Base-by-base conservation (phyloP, 2,797 vertebrate species). In the Cottoperca gobio region DNA sequence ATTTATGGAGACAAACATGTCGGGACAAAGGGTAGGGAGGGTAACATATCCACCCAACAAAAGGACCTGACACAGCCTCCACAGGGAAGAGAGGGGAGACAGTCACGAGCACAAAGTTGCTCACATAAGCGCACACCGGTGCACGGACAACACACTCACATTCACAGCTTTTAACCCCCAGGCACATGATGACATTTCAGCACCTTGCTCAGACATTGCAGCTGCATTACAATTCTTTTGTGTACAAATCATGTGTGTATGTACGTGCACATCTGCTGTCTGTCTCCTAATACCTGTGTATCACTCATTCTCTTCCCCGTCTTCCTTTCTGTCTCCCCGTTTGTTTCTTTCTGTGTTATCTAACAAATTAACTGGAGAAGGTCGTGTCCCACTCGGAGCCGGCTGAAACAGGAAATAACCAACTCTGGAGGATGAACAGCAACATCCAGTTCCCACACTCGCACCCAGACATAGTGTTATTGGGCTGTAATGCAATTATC, bases 111-210 rank as follows among this genome's bases (percentile, higher is more conserved):
- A 73, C 62, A 79, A 49, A 61, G 55, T 78, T 57, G 16, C 63
- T 17, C 66, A 65, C 64, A 6, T 16, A 69, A 12, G 10, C 37
- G 23, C 52, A 61, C 67, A 9, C 42, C 5, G 31, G 50, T 46
- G 40, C 48, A 77, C 6, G 8, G 40, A 50, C 78, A 78, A 73
- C 67, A 76, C 74, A 76, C 45, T 78, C 70, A 76, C 46, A 75
- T 35, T 67, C 53, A 14, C 11, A 64, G 70, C 68, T 68, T 77
- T 73, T 60, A 65, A 50, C 62, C 87, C 85, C 26, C 11, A 49
- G 83, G 88, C 79, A 61, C 48, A 72, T 45, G 23, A 65, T 89
- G 86, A 88, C 86, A 92, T 92, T 93, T 93, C 77, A 74, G 55
- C 81, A 84, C 80, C 83, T 66, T 49, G 43, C 57, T 49, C 69